Percentiles rank a stretch among this genome's conserved stretches.
Conservation (phyloP, 2,797 vertebrate genomes). For the Hydrolagus colliei region DNA sequence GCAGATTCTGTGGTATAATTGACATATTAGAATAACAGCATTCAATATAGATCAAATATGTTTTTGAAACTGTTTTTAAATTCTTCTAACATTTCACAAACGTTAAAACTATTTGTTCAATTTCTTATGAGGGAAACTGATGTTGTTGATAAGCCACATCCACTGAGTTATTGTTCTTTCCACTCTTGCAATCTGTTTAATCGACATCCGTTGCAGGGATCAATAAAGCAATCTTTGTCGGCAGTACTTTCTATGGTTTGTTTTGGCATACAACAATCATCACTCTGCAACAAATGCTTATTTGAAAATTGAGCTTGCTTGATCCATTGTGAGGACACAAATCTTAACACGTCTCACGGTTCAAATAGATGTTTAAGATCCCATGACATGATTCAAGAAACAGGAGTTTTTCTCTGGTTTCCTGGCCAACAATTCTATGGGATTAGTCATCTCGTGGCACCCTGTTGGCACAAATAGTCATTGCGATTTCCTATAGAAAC, state of each 20-base stretch:
- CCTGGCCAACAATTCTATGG: too few relatives aligned
- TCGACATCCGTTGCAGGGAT: neutral
- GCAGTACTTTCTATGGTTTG: neutral
- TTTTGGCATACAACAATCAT: too few relatives aligned
- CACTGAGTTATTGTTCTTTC: neutral
- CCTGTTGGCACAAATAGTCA: too few relatives aligned
- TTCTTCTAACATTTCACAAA: neutral
- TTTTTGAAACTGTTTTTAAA: neutral
- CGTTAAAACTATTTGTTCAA: neutral
- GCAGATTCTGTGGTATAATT: too few relatives aligned
- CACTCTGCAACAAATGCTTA: too few relatives aligned
- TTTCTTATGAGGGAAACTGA: neutral
- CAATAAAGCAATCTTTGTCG: neutral
- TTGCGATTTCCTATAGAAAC: too few relatives aligned
- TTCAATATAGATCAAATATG: too few relatives aligned
- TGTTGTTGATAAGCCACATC: neutral
- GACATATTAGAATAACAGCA: too few relatives aligned
- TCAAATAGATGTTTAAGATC: too few relatives aligned
- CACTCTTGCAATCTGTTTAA: neutral
- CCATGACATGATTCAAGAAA: too few relatives aligned
- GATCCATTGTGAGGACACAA: neutral
- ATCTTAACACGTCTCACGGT: neutral
- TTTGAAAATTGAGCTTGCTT: neutral
- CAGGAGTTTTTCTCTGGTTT: too few relatives aligned
- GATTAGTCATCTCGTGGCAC: too few relatives aligned